These are phyloP conservation scores for Rambutsinella grinnellia DNA, from an alignment of 2,888 invertebrate genomes.

Conservation along the genomic window DNA sequence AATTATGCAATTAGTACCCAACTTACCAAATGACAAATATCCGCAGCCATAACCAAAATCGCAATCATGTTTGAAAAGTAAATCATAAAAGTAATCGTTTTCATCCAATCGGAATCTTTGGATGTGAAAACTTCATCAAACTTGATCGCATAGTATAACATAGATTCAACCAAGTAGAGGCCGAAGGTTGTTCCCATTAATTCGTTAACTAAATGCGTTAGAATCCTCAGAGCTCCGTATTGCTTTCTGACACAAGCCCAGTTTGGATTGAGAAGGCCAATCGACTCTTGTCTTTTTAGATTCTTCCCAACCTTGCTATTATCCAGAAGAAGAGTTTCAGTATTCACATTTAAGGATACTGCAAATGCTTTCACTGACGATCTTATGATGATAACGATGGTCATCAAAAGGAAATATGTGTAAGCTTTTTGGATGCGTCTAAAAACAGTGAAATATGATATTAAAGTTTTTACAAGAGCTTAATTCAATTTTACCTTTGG, in stretches of 20 bases:
- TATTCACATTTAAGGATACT: background rate
- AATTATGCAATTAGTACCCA: too few relatives aligned
- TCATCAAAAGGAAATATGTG: background rate
- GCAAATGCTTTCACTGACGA: background rate
- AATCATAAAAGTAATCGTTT: background rate
- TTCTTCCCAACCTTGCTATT: background rate
- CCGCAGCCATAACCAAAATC: background rate
- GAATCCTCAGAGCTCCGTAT: background rate
- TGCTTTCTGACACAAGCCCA: background rate
- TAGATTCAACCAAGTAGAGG: background rate
- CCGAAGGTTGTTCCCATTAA: background rate
- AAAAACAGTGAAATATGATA: background rate
- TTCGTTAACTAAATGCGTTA: background rate
- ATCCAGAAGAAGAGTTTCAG: background rate
- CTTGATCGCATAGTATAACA: slow-evolving; percentile 8
- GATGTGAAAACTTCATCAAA: slow-evolving; percentile 1
- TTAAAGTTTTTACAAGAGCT: background rate
- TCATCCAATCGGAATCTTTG: background rate
- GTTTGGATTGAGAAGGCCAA: too few relatives aligned
- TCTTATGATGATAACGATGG: background rate
- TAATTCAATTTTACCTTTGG: background rate
- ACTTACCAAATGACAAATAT: too few relatives aligned
- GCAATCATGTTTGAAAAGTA: background rate
- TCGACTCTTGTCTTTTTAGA: too few relatives aligned
- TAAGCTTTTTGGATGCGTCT: background rate